These are phyloP conservation scores for Ispidina picta DNA, from an alignment of 2,797 vertebrate species.

Conservation along the genomic window DNA sequence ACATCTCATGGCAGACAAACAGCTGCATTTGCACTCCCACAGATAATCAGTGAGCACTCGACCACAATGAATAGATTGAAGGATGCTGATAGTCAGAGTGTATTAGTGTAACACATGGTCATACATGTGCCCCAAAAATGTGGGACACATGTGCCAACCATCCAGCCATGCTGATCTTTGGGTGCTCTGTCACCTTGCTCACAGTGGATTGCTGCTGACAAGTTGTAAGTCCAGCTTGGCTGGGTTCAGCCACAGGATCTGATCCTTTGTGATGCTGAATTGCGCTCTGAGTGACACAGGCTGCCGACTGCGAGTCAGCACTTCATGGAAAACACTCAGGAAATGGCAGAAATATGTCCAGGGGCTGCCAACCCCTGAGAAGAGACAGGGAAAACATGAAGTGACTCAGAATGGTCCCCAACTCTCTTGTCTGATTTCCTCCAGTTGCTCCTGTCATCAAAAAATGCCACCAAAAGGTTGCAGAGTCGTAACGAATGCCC, in stretches of 20 bases:
- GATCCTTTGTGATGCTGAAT: slow-evolving; percentile 52
- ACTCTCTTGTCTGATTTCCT: neutral
- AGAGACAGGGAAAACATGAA: neutral
- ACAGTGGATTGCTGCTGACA: slow-evolving; percentile 46
- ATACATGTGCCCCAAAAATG: slow-evolving; percentile 23
- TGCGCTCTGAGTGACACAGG: slow-evolving; percentile 13
- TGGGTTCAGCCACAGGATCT: neutral
- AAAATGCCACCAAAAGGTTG: neutral
- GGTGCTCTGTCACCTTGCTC: slow-evolving; percentile 40
- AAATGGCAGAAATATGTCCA: slow-evolving; percentile 34
- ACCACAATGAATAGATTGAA: slow-evolving; percentile 17
- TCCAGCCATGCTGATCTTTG: slow-evolving; percentile 22
- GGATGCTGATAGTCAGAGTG: slow-evolving; percentile 35
- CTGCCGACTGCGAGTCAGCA: slow-evolving; percentile 30
- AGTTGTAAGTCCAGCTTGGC: slow-evolving; percentile 37
- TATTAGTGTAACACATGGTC: slow-evolving; percentile 21
- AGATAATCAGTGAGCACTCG: slow-evolving; percentile 4
- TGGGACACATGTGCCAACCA: slow-evolving; percentile 43
- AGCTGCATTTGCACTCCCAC: slow-evolving; percentile 41
- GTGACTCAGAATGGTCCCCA: neutral
- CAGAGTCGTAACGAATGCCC: slow-evolving; percentile 15
- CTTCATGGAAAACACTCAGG: slow-evolving; percentile 2
- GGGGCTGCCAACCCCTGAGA: neutral
- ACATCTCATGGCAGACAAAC: slow-evolving; percentile 8
- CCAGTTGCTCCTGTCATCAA: slow-evolving; percentile 14